phyloP scores from a whole-genome alignment of 2,797 vertebrate genomes.

The Eulemur rubriventer region DNA sequence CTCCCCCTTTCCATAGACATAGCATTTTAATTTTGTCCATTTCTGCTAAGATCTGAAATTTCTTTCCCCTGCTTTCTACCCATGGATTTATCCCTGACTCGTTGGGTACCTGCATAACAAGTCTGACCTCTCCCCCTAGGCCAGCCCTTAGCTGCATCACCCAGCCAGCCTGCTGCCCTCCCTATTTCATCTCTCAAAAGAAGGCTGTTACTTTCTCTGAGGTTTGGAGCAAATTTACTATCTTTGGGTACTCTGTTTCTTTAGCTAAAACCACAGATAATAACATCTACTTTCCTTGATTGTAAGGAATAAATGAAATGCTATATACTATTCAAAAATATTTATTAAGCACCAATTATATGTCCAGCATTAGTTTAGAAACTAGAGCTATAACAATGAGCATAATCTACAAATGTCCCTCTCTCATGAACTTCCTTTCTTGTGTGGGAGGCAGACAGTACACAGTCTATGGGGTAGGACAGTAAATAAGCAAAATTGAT shows the following conservation, averaged over 20 bases:
- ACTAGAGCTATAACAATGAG: neutral
- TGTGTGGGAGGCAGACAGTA: neutral
- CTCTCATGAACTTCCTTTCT: neutral
- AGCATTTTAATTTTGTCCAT: neutral
- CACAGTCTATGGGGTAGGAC: neutral
- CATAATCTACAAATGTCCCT: neutral
- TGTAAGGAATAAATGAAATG: neutral
- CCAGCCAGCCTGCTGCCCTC: fast-evolving
- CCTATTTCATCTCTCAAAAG: neutral
- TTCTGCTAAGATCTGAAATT: neutral
- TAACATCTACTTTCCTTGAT: neutral
- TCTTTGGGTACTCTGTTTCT: neutral
- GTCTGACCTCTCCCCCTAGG: neutral
- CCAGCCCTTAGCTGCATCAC: neutral
- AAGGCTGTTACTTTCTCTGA: neutral
- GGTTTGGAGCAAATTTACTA: neutral
- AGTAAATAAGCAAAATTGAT: neutral
- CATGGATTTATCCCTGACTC: neutral
- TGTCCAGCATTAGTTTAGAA: neutral
- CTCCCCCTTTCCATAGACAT: neutral
- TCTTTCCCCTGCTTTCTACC: neutral
- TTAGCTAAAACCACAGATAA: neutral
- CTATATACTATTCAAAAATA: neutral
- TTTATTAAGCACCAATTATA: neutral
- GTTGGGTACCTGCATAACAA: too few species aligned